phyloP scores from a whole-genome alignment of 2,888 invertebrate genomes.

The Antitype chi region DNA sequence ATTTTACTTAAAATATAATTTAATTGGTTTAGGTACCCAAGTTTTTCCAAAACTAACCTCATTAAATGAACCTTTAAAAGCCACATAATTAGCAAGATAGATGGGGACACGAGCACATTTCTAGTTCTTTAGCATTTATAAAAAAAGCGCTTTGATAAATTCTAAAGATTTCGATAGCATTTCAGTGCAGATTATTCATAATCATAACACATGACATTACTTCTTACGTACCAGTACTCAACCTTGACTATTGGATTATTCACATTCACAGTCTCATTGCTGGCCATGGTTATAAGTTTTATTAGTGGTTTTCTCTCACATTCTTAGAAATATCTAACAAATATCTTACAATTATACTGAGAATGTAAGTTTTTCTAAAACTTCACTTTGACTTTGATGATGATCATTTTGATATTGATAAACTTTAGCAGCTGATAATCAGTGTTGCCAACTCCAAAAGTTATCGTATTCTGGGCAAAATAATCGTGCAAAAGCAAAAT shows the following conservation, averaged over 20 bases:
- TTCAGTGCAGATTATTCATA: background rate
- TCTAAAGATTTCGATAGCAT: background rate
- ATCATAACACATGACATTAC: background rate
- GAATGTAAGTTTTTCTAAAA: background rate
- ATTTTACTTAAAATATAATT: no score
- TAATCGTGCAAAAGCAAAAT: no score
- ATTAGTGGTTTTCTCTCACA: background rate
- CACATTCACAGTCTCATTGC: slow-evolving; percentile 33
- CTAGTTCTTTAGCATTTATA: background rate
- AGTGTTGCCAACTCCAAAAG: no score
- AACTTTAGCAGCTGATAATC: slow-evolving; percentile 1
- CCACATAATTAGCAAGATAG: background rate
- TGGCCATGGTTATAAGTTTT: slow-evolving; percentile 50
- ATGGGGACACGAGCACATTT: background rate
- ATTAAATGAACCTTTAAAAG: background rate
- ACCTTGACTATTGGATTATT: slow-evolving; percentile 86
- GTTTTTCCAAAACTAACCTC: background rate
- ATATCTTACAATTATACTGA: background rate
- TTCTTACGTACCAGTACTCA: slow-evolving; percentile 90
- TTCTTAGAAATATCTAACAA: background rate
- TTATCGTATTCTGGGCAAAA: background rate
- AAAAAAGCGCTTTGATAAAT: background rate
- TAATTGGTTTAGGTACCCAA: no score
- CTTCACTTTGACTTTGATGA: background rate
- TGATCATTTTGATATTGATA: background rate